phyloP scores from a whole-genome alignment of 2,888 invertebrate genomes.

The Drosophila villosipedis region DNA sequence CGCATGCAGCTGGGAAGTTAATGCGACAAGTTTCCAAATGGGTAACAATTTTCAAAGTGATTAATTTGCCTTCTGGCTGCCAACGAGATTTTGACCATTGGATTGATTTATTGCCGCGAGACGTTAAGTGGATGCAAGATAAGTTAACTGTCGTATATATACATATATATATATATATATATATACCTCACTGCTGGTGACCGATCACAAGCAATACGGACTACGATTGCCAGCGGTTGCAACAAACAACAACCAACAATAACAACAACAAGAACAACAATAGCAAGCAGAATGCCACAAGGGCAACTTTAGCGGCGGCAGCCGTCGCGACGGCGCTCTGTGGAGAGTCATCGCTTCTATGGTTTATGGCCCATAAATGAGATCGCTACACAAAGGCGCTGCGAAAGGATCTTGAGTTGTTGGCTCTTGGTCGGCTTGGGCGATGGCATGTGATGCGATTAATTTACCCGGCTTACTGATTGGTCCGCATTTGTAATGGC shows the following conservation, averaged over 20 bases:
- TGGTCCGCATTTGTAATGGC: conserved; percentile 66
- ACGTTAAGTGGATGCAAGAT: conserved; percentile 83
- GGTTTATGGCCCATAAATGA: conserved; percentile 79
- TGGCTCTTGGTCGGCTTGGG: conserved; percentile 21
- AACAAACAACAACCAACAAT: conserved; percentile 8
- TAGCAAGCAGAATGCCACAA: conserved; percentile 26
- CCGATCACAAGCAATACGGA: conserved; percentile 64
- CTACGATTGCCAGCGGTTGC: conserved; percentile 39
- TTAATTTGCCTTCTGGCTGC: conserved; percentile 81
- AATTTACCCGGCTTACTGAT: conserved; percentile 73
- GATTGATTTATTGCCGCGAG: conserved; percentile 82
- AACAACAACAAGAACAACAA: conserved; percentile 11
- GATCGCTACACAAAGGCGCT: conserved; percentile 65
- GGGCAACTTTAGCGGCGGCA: conserved; percentile 19
- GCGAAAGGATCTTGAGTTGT: conserved; percentile 56
- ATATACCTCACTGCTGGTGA: conserved; percentile 77
- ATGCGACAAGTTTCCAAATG: conserved; percentile 81
- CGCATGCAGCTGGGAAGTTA: conserved; percentile 68
- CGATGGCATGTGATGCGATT: conserved; percentile 66
- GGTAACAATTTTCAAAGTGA: conserved; percentile 81
- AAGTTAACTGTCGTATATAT: conserved; percentile 76
- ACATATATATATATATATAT: conserved; percentile 38
- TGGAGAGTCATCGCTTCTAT: conserved; percentile 49
- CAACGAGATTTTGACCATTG: conserved; percentile 76
- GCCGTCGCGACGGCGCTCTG: conserved; percentile 13